These are phyloP conservation scores for Mus spicilegus DNA, from an alignment of 2,113 vertebrate species.

Conservation along the genomic window DNA sequence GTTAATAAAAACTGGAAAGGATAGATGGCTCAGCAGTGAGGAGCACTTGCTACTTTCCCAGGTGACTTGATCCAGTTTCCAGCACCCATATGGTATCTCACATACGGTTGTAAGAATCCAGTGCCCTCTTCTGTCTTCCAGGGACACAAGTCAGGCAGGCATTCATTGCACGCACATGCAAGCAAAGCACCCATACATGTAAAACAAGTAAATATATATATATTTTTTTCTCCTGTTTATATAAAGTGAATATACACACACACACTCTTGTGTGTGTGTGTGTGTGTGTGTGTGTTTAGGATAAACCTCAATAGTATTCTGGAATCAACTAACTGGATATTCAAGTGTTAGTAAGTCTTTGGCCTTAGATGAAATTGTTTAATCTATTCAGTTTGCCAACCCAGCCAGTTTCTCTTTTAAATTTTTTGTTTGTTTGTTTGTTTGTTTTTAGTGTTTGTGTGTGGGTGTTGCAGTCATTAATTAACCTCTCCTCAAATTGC, in stretches of 20 bases:
- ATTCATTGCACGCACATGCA: background rate
- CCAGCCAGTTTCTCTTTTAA: too few species aligned
- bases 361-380: slow-evolving; percentile 1
- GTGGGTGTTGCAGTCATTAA: too few species aligned
- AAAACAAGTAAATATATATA: background rate
- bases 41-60: background rate
- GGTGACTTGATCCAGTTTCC: background rate
- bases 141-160: background rate
- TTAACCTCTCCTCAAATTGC: too few species aligned
- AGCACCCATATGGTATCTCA: background rate
- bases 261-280: too few species aligned
- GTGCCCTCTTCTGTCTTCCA: background rate
- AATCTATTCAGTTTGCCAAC: slow-evolving; percentile 7
- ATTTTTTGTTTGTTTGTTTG: too few species aligned
- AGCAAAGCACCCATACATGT: background rate
- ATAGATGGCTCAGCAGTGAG: background rate
- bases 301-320: slow-evolving; percentile 5
- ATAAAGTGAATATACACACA: background rate
- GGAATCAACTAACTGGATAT: background rate
- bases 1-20: background rate
- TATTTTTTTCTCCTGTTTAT: slow-evolving; percentile 6
- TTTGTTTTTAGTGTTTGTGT: too few species aligned
- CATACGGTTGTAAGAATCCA: background rate
- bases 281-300: too few species aligned
- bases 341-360: slow-evolving; percentile 37